Base-by-base conservation (phyloP, 1,140 invertebrate genomes). In the Linepithema humile region DNA sequence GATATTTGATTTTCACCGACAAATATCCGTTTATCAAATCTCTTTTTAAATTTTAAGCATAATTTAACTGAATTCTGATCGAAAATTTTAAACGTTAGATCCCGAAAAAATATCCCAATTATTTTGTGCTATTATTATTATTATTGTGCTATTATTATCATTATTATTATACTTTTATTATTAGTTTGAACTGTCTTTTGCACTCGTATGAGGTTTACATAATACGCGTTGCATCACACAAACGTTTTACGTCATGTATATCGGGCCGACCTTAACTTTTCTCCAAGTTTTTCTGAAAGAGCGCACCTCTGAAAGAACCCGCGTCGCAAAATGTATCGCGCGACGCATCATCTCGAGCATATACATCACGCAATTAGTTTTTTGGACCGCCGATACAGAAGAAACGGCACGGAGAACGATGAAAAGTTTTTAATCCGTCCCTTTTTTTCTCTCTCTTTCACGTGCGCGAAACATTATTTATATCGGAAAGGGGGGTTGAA, bases 401-500 rank as follows among this genome's bases (percentile, higher is more conserved):
- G n/a, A 29, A 75, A 40, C 17, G 6, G 10, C n/a, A n/a, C n/a
- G n/a, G n/a, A 55, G 55, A 29, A n/a, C 7, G 57, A 26, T 2
- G n/a, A n/a, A n/a, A n/a, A 20, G n/a, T 10, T 70, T 70, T 55
- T 80, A 43, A 70, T 40, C 64, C 20, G 35, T 43, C 43, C 48
- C 7, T 20, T 32, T 69, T 38, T 48, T 38, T 40, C 23, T 70
- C 32, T 70, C 12, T 55, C 64, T 80, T 80, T 80, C 48, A 80
- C 26, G 45, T 69, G 48, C 75, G 62, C 53, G 67, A n/a, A 88
- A 87, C 84, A 88, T 88, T 88, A 88, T 87, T 88, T 87, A 88
- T 65, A 74, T 88, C 73, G 60, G 57, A 80, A 69, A 69, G 38
- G 74, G 82, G 86, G 85, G 67, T 77, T 82, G 80, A 74, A 87